Percentiles rank a stretch among this genome's conserved stretches.
Conservation (phyloP, 2,113 vertebrate species). For the Marmota monax region DNA sequence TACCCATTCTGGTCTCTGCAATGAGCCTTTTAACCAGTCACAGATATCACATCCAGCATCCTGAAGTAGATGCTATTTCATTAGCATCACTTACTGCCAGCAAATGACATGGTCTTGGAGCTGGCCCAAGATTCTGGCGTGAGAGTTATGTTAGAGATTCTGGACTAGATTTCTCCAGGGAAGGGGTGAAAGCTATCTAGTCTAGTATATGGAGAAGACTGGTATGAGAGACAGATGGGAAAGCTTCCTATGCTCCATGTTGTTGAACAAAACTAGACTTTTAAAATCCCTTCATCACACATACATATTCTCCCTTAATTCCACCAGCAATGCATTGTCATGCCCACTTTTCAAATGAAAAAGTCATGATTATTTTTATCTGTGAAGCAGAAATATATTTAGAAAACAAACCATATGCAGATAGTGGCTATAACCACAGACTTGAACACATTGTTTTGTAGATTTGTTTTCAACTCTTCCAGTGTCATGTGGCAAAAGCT, state of each 20-base stretch:
- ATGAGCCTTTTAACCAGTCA: neutral
- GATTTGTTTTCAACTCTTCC: conserved; percentile 58
- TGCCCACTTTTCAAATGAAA: conserved; percentile 36
- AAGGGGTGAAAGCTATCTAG: neutral
- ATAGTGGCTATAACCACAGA: neutral
- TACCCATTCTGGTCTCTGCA: neutral
- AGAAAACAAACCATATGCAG: neutral
- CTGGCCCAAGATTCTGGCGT: conserved; percentile 28
- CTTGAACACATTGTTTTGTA: conserved; percentile 34
- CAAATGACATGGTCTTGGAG: conserved; percentile 56
- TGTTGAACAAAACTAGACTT: neutral
- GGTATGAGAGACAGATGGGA: neutral
- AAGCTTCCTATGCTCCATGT: neutral
- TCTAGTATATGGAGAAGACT: neutral
- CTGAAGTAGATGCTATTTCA: conserved; percentile 74
- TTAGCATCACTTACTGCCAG: conserved; percentile 66
- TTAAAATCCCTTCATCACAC: neutral
- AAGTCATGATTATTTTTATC: neutral
- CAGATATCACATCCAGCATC: conserved; percentile 32
- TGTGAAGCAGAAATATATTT: conserved; percentile 17
- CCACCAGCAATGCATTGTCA: neutral
- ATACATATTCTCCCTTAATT: neutral
- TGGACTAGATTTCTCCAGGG: conserved; percentile 24
- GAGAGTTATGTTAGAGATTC: neutral
- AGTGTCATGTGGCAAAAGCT: conserved; percentile 23